These are phyloP conservation scores for Plectus sambesii DNA, from an alignment of 1,140 invertebrate genomes.

Conservation along the genomic window DNA sequence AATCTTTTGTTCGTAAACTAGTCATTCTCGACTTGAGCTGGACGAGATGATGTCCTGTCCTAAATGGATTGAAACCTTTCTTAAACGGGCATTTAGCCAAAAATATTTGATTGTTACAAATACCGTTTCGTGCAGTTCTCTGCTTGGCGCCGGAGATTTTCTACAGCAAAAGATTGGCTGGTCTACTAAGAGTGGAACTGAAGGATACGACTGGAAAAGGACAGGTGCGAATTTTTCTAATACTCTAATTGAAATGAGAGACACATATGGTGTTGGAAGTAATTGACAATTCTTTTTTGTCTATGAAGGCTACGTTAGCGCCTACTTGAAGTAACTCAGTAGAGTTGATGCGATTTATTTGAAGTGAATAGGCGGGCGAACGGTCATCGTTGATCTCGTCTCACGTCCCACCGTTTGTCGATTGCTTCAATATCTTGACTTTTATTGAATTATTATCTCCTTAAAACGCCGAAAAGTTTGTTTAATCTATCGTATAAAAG, in stretches of 20 bases:
- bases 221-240: constrained; percentile 5
- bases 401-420: no score
- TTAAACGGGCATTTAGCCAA: constrained; percentile 1
- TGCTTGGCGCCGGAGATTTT: constrained; percentile 2
- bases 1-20: no score
- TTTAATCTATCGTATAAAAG: no score
- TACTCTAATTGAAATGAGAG: background rate
- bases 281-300: background rate
- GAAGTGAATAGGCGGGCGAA: background rate
- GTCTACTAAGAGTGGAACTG: no score
- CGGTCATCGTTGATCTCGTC: background rate
- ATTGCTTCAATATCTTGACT: no score
- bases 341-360: background rate
- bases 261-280: background rate
- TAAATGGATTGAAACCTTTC: background rate
- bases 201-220: constrained; percentile 3
- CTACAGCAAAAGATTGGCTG: constrained; percentile 7
- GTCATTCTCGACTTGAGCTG: no score
- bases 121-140: background rate
- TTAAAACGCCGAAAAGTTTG: no score
- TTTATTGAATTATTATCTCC: no score
- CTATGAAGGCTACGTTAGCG: background rate
- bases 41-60: no score
- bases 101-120: constrained; percentile 2
- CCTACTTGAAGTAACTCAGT: background rate